Conservation (phyloP, 2,113 vertebrate species). For the Athene cunicularia region DNA sequence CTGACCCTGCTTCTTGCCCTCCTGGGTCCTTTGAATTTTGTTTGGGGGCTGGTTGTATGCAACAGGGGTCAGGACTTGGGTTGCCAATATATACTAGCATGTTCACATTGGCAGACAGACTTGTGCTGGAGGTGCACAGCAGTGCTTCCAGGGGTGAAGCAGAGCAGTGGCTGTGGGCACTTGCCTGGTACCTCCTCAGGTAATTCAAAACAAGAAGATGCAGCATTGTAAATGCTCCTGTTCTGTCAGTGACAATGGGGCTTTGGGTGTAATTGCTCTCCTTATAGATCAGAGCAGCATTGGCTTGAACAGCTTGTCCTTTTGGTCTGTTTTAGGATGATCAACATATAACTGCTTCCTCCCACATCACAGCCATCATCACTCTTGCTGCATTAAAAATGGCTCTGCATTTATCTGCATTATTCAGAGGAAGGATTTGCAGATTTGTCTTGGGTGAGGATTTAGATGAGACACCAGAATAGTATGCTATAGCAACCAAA, state of each 20-base stretch:
- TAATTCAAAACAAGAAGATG: constrained; percentile 17
- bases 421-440: neutral
- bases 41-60: neutral
- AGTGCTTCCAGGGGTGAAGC: neutral
- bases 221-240: neutral
- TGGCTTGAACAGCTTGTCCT: constrained; percentile 69
- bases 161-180: accelerated
- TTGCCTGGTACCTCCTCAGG: neutral
- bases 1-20: neutral
- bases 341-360: constrained; percentile 33
- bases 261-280: constrained; percentile 55
- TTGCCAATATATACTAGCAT: neutral
- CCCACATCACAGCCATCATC: neutral
- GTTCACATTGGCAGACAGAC: neutral
- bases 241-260: constrained; percentile 38
- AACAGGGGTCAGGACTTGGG: neutral
- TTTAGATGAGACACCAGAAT: constrained; percentile 2
- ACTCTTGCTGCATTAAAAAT: neutral
- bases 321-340: constrained; percentile 62
- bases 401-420: neutral
- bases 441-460: neutral
- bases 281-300: constrained; percentile 61
- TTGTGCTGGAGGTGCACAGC: neutral
- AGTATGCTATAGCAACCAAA: neutral
- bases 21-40: neutral